Base-by-base conservation (phyloP, 2,888 invertebrate genomes). In the Diaperis boleti region DNA sequence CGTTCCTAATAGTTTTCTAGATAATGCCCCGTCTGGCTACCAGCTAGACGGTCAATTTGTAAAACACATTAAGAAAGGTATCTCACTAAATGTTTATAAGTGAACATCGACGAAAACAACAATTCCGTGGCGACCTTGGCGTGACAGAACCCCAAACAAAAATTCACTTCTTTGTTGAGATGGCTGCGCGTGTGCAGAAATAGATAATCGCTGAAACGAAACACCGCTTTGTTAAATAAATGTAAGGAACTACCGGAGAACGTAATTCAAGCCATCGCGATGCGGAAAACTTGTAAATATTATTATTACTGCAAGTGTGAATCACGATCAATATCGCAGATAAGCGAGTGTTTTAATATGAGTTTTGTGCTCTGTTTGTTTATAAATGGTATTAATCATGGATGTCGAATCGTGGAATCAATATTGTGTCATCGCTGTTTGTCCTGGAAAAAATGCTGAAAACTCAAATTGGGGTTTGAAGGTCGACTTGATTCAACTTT, bases 11-110 rank as follows among this genome's bases (percentile, higher is more conserved):
- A 60, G 59, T 50, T 52, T 59, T 59, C 44, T 52, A 41, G 59
- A 60, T 60, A 60, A 52, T 4, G 26, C 33, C 18, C 8, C 37
- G 59, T 60, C 59, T 60, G 59, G 59, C 31, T 7, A 39, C 18
- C 41, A 29, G 15, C 59, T 52, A 60, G 59, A 50, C 52, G 50
- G 52, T 60, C 52, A 52, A 50, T 50, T 59, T 50, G 50, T 62
- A 60, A 50, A 64, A 61, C 47, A 62, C 64, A 67, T 67, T 66
- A 66, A 35, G 62, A 57, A 62, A 62, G 56, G 59, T 59, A 64
- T 67, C 64, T 64, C 59, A 50, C 57, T 62, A 65, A 67, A 67
- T 65, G 67, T 67, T 67, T 67, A 60, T 65, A 67, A 67, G 62
- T 60, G 59, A 67, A 61, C 33, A 13, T 17, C 18, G 41, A 18